Base-by-base conservation (phyloP, 2,888 invertebrate genomes). In the Priocnemis perturbator region DNA sequence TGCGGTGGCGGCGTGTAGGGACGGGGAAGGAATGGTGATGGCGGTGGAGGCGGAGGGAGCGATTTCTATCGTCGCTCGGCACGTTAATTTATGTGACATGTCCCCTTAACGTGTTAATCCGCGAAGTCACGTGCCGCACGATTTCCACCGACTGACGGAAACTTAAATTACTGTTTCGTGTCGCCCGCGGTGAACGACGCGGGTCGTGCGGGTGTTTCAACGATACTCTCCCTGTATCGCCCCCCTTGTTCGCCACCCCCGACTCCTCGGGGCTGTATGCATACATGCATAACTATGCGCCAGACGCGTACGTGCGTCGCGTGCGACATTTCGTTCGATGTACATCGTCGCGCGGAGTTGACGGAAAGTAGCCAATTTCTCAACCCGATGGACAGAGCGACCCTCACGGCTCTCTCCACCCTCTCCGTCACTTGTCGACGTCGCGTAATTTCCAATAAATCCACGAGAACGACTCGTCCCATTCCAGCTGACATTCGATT, bases 81-180 rank as follows among this genome's bases (percentile, higher is more conserved):
- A 68, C 76, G 73, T 69, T 81, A 77, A 82, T 82, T 82, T 81
- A 81, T 79, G 76, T 71, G 67, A 60, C 71, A 69, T 50, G 17
- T 57, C 64, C 78, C 75, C 77, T 79, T 80, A 83, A 85, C 84
- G 83, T 82, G 85, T 84, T 85, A 85, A 85, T 85, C 81, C 82
- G 79, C 77, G 71, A 73, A 80, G 82, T 83, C 82, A 83, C 84
- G 84, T 83, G 83, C 82, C 74, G 73, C 70, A 71, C 77, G 77
- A 77, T 70, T 76, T 74, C 74, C 64, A 77, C 64, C 69, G 66
- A 56, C 56, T 78, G 77, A 76, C 81, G 81, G 82, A 82, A 85
- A 84, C 85, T 85, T 83, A 85, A 85, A 84, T 85, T 84, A 83
- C 84, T 79, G 82, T 83, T 83, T 81, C 83, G 83, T 84, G 84